Evolutionary conservation across 1,140 invertebrate genomes (phyloP).

Genomic region (Oppia nitens): DNA sequence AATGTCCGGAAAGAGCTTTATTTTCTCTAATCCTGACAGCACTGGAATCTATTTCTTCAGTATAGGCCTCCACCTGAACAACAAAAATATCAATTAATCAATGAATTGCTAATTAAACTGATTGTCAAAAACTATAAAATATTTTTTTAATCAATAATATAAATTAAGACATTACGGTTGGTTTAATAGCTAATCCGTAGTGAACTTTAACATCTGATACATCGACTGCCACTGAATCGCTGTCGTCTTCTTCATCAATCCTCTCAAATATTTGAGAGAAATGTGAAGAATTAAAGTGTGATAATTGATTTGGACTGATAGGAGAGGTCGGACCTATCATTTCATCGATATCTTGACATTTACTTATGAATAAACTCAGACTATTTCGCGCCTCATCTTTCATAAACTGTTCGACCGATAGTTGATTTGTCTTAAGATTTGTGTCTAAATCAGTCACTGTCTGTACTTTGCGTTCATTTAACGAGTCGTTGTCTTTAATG

Average conservation of each 20-base stretch:
- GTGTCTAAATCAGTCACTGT: neutral
- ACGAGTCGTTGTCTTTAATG: neutral
- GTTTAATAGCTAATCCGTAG: constrained; percentile 18
- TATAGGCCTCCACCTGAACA: constrained; percentile 18
- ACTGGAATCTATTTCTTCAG: constrained; percentile 23
- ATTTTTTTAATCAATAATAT: neutral
- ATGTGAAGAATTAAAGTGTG: neutral
- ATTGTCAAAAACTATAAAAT: too few species aligned
- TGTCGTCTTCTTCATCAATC: constrained; percentile 6
- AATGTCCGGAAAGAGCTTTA: constrained; percentile 14
- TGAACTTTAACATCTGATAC: constrained; percentile 20
- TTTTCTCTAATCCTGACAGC: constrained; percentile 22
- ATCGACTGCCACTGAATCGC: constrained; percentile 18
- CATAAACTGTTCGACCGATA: neutral
- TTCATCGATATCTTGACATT: constrained; percentile 24
- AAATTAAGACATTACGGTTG: constrained; percentile 7
- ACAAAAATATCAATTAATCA: neutral
- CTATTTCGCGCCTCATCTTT: constrained; percentile 1
- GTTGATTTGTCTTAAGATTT: neutral
- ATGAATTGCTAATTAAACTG: neutral
- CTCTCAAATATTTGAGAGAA: neutral
- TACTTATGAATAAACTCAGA: constrained; percentile 17
- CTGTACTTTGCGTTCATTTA: neutral
- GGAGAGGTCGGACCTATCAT: constrained; percentile 21
- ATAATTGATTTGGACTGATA: constrained; percentile 15